Conservation (phyloP, 2,888 invertebrate species). For the Loripinus fragilis region DNA sequence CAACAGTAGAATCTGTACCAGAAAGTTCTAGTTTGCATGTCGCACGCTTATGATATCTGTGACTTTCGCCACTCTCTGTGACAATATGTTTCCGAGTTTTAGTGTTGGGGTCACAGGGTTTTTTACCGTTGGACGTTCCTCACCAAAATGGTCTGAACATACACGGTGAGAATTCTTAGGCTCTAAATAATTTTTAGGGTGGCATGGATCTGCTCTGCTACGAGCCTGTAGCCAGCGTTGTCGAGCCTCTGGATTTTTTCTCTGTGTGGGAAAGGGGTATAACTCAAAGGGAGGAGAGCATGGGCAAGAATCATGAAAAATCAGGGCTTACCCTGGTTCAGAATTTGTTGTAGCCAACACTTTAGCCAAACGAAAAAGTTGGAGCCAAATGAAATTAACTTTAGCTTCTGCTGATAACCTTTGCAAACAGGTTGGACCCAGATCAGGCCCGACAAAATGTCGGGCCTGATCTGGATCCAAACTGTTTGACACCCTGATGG, state of each 20-base stretch:
- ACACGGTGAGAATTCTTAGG: neutral
- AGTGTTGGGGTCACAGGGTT: conserved; percentile 16
- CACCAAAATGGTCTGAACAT: conserved; percentile 16
- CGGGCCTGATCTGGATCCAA: too few relatives aligned
- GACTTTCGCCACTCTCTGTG: neutral
- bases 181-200: neutral
- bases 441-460: too few relatives aligned
- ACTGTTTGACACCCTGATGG: too few relatives aligned
- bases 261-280: neutral
- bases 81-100: conserved; percentile 1
- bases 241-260: neutral
- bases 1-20: neutral
- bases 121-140: conserved; percentile 8
- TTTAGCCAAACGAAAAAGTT: too few relatives aligned
- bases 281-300: neutral
- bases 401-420: too few relatives aligned
- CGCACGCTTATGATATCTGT: neutral
- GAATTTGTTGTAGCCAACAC: too few relatives aligned
- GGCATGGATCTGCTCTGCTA: neutral
- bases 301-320: neutral
- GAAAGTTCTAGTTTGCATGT: neutral
- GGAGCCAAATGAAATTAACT: too few relatives aligned
- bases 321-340: too few relatives aligned
- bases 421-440: too few relatives aligned
- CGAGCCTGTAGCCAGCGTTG: neutral